Conservation (phyloP, 2,888 invertebrate species). For the Brenthis hecate region DNA sequence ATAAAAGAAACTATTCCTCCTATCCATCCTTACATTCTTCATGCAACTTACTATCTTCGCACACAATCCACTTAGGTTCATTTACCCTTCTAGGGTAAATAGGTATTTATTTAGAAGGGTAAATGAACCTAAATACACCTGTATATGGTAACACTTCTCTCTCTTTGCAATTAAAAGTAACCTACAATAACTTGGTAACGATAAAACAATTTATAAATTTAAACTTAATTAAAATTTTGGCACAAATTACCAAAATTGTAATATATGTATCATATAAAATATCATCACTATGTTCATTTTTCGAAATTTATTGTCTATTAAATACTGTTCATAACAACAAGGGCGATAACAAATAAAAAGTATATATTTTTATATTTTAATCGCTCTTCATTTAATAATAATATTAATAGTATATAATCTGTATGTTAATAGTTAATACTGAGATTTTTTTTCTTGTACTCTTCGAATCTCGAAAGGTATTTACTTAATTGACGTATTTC, state of each 20-base stretch:
- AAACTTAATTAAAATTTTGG: conserved; percentile 60
- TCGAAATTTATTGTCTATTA: conserved; percentile 27
- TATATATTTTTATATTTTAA: conserved; percentile 9
- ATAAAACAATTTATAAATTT: conserved; percentile 44
- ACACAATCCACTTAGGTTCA: no score
- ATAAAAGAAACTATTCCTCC: no score
- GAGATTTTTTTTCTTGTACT: conserved; percentile 32
- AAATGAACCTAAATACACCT: no score
- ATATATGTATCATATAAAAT: conserved; percentile 34
- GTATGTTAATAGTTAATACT: conserved; percentile 30
- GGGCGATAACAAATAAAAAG: conserved; percentile 9
- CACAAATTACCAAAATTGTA: conserved; percentile 60
- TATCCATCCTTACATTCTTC: no score
- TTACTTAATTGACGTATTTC: conserved; percentile 1
- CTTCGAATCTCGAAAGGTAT: conserved; percentile 30
- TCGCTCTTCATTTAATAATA: not conserved
- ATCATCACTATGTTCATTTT: conserved; percentile 25
- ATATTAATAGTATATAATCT: conserved; percentile 21
- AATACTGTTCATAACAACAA: conserved; percentile 30
- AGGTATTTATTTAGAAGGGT: no score
- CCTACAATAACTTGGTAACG: conserved; percentile 49
- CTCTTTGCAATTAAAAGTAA: conserved; percentile 7
- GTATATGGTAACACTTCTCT: no score
- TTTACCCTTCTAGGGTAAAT: no score
- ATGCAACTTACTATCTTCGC: no score